These are phyloP conservation scores for Alca torda DNA, from an alignment of 2,797 vertebrate genomes.

Conservation along the genomic window DNA sequence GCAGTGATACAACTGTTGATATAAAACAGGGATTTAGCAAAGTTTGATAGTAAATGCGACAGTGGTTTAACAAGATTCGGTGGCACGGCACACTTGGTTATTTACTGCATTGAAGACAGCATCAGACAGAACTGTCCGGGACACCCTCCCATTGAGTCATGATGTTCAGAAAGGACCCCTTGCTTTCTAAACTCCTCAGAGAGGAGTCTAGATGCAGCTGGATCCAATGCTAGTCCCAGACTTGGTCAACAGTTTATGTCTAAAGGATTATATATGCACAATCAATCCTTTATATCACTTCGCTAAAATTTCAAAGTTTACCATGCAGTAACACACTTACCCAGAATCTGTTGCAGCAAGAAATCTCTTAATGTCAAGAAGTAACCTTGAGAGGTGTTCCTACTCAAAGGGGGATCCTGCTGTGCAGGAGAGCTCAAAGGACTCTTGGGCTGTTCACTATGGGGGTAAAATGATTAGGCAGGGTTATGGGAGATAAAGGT, in stretches of 20 bases:
- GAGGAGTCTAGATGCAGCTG: no score
- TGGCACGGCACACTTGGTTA: background rate
- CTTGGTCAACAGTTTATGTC: no score
- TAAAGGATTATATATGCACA: no score
- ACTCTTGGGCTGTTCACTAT: background rate
- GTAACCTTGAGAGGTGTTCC: background rate
- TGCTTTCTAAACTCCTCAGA: no score
- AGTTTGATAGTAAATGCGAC: background rate
- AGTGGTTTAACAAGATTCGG: background rate
- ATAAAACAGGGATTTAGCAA: background rate
- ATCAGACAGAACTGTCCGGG: background rate
- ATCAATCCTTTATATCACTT: no score
- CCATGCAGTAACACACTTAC: no score
- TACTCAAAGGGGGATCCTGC: background rate
- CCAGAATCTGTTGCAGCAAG: no score
- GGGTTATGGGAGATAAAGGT: background rate
- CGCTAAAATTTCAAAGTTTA: no score
- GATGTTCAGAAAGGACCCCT: no score
- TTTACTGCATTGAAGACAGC: background rate
- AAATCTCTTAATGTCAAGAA: background rate
- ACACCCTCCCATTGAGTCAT: background rate
- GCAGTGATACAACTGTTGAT: background rate
- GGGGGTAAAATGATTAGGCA: background rate
- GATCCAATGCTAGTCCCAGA: no score
- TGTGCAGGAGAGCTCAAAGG: background rate